Base-by-base conservation (phyloP, 2,888 invertebrate genomes). In the Tetragnatha montana region DNA sequence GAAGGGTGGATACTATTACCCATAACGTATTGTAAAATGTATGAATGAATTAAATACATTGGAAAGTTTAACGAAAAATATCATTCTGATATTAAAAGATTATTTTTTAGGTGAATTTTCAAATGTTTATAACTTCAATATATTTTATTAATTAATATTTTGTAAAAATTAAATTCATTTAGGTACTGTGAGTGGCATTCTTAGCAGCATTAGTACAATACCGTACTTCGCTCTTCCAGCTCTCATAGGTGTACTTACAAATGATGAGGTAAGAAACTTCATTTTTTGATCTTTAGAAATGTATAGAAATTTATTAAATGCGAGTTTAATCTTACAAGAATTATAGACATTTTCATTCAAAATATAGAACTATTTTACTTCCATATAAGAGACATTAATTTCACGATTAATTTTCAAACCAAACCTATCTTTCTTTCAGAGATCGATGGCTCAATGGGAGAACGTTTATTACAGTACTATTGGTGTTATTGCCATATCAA, bases 401-500 rank as follows among this genome's bases (percentile, higher is more conserved):
- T 35, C 35, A 35, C 35, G 35, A 35, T 35, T 35, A 2, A 2
- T 35, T 35, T 35, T 35, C 1, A 35, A 35, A 10, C 10, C 3
- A 14, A 12, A 60, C 60, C 14, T 70, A 12, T 78, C 12, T 60
- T 50, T 17, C 17, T 7, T 8, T 51, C 51, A 78, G 76, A 49
- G 51, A 78, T 78, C 76, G 12, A 14, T 78, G 35, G 10, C 50
- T 1, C 76, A 78, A 12, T 78, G 76, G 76, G 51, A 8, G 51
- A 19, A 51, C 76, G 21, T 78, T 78, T 78, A 78, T 51, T 78
- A 78, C 12, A 50, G 76, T 21, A 78, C 76, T 8, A 78, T 78
- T 19, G 76, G 19, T 3, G 76, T 78, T 0, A 78, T 50, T 19
- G 8, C 51, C 19, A 50, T 78, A 6, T 51, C 76, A 8, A 78